These are phyloP conservation scores for Oxygymnocypris stewartii DNA, from an alignment of 2,113 vertebrate genomes.

Conservation along the genomic window DNA sequence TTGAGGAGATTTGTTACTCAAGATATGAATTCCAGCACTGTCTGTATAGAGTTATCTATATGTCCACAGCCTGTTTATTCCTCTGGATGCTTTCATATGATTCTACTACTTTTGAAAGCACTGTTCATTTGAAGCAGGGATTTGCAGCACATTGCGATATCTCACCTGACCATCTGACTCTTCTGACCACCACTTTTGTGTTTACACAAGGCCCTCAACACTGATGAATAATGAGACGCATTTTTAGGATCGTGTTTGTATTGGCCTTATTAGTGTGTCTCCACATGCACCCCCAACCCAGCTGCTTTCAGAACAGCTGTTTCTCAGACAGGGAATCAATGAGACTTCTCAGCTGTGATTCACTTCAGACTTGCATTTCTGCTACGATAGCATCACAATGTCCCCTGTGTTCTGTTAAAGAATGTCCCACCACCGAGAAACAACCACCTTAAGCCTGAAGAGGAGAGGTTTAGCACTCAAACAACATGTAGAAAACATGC, in stretches of 20 bases:
- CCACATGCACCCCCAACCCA: constrained; percentile 17
- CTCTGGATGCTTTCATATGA: neutral
- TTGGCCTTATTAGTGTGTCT: constrained; percentile 38
- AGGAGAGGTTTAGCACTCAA: no score
- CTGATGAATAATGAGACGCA: constrained; percentile 30
- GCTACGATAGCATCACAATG: no score
- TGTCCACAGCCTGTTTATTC: neutral
- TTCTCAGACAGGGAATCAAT: no score
- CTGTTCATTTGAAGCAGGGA: neutral
- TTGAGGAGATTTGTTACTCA: neutral
- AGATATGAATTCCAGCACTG: neutral
- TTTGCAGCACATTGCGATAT: neutral
- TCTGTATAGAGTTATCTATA: neutral
- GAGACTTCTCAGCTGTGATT: no score
- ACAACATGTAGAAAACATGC: no score
- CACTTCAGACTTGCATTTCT: no score
- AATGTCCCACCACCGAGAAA: no score
- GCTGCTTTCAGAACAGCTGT: no score
- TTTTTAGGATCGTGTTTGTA: constrained; percentile 33
- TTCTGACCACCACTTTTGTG: neutral
- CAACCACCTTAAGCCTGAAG: no score
- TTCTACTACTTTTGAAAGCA: neutral
- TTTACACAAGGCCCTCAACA: constrained; percentile 19
- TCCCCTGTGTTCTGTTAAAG: no score
- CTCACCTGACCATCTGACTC: constrained; percentile 33